Conservation (phyloP, 2,797 vertebrate genomes). For the Echiichthys vipera region DNA sequence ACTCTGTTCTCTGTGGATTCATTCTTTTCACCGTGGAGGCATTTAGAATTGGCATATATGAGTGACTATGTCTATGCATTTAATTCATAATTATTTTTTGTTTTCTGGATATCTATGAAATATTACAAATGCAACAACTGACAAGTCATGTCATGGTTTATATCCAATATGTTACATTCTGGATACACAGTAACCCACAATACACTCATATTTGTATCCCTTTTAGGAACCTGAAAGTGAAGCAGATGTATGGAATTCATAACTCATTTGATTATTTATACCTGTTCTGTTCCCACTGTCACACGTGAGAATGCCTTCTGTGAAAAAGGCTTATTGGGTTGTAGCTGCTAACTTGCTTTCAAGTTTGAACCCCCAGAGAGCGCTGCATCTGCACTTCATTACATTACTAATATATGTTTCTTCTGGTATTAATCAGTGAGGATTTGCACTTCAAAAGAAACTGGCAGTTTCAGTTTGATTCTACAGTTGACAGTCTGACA, state of each 20-base stretch:
- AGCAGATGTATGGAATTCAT: not conserved
- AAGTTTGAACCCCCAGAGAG: constrained; percentile 3
- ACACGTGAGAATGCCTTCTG: not conserved
- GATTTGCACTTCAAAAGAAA: constrained; percentile 13
- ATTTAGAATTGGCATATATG: not conserved
- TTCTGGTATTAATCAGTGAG: constrained; percentile 3
- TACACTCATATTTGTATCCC: no score
- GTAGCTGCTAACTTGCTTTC: not conserved
- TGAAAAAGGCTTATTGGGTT: not conserved
- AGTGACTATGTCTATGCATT: no score
- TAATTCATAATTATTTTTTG: no score
- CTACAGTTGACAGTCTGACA: not conserved
- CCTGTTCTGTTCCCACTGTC: constrained; percentile 1
- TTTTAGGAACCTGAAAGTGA: not conserved
- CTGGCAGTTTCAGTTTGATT: constrained; percentile 17
- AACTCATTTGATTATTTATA: constrained; percentile 9
- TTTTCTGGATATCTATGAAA: no score
- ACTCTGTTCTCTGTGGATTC: not conserved
- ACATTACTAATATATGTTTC: not conserved
- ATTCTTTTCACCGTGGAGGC: not conserved
- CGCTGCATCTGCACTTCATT: constrained; percentile 16
- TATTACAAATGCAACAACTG: no score
- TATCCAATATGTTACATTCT: no score
- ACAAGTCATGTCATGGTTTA: no score
- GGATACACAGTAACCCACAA: no score